Evolutionary conservation across 2,888 invertebrate species (phyloP), one percentile per base, ranked within the genome.

Genomic region (Maniola hyperantus): DNA sequence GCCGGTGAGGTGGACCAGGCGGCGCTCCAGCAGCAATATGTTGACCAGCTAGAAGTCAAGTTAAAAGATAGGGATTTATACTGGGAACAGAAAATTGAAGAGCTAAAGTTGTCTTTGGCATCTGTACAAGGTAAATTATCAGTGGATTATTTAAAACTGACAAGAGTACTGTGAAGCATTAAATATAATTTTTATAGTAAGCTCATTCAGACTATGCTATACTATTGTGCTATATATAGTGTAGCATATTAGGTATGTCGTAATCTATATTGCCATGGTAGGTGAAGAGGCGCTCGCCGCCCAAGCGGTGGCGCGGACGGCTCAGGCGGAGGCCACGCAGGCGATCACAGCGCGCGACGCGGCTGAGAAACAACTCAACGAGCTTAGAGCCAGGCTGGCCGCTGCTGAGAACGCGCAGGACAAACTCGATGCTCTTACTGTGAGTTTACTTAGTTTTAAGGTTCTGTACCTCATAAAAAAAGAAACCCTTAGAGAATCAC

Each of bases 121-220:
- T 93, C 95, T 66, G 95, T 95, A 2, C 96, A 97, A 95, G 95
- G 96, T 96, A 83, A 73, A 46, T 11, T 26, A 26, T 4, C 13
- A 13, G 44, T 20, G 13, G 20, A 6, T 18, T 26, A 26, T 26
- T 26, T 26, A 26, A n/a, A 26, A 26, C 26, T 26, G 26, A 26
- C n/a, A n/a, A n/a, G n/a, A n/a, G n/a, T n/a, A n/a, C n/a, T n/a
- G n/a, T n/a, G n/a, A n/a, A n/a, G n/a, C n/a, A n/a, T n/a, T n/a
- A n/a, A n/a, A n/a, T n/a, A n/a, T n/a, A n/a, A n/a, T n/a, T n/a
- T n/a, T n/a, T n/a, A n/a, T n/a, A n/a, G n/a, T n/a, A n/a, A 36
- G 1, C 36, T 36, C 33, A 2, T 33, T 5, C 33, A 33, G 33
- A 33, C 2, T 33, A 33, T 33, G 6, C 6, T 6, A 33, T 33